Evolutionary conservation across 2,113 vertebrate genomes (phyloP), one percentile per base, ranked within the genome.

Genomic region (Gallinago jamesoni): DNA sequence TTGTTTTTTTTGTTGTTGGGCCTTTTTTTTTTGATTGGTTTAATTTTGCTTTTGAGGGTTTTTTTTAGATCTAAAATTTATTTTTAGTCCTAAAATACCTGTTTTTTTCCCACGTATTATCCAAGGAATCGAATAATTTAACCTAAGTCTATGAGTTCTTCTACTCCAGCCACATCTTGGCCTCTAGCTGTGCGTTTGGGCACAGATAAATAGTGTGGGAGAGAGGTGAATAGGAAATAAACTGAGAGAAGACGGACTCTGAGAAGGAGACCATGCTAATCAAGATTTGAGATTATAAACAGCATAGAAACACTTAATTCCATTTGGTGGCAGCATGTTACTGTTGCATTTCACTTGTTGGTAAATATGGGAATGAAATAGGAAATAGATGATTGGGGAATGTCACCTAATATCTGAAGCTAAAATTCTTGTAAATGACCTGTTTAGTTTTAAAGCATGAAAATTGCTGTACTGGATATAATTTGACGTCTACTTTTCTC

Each of bases 11-110:
- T 83, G 14, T 7, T 80, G 9, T 18, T 18, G 6, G 6, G 1
- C 1, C 28, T 10, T 50, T 43, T 56, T 31, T 35, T 3, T 56
- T 48, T 53, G 6, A 4, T 35, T 63, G 70, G 5, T 10, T 82
- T 62, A 5, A 1, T 24, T 30, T 21, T 35, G 3, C 4, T 1
- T 23, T 47, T 22, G 14, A 41, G 18, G 18, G 0, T 4, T 4
- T 37, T 35, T 50, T 31, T 25, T 41, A 2, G 4, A 22, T 48
- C 12, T 48, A 23, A 23, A 48, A 21, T 43, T 55, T 30, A 30
- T 55, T 55, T 55, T 30, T 59, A 64, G 9, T 35, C 25, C 5
- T 52, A 70, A 80, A 75, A 66, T 56, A n/a, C 14, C 7, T 2
- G 10, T 1, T 43, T 57, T 77, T 74, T 90, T 16, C 35, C 31